phyloP scores from a whole-genome alignment of 2,888 invertebrate species.

The Aspidiotus destructor region DNA sequence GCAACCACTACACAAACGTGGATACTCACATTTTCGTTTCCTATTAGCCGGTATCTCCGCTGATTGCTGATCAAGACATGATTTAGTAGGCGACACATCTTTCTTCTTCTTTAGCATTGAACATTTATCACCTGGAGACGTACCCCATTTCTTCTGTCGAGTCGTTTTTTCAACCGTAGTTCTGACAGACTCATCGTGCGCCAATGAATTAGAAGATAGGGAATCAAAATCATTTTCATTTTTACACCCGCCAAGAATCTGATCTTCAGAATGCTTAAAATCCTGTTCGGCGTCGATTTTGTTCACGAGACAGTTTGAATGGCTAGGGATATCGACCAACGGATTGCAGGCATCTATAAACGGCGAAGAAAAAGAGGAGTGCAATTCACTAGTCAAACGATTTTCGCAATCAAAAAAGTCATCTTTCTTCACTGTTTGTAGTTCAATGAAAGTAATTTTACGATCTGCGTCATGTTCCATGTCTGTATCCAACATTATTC shows the following conservation, averaged over 20 bases:
- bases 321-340: not conserved
- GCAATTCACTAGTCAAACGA: not conserved
- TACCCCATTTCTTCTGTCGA: not conserved
- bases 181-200: not conserved
- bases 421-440: slow-evolving; percentile 11
- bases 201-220: not conserved
- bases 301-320: not conserved
- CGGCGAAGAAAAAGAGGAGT: not conserved
- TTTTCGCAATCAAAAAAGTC: not conserved
- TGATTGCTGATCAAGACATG: not conserved
- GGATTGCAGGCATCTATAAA: not conserved
- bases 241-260: not conserved
- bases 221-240: not conserved
- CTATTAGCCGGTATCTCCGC: not conserved
- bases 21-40: slow-evolving; percentile 24
- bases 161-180: not conserved
- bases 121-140: not conserved
- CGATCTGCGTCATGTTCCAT: slow-evolving; percentile 3
- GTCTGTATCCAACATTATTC: slow-evolving; percentile 8
- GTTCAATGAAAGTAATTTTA: slow-evolving; percentile 8
- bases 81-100: not conserved
- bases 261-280: not conserved
- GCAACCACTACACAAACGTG: slow-evolving; percentile 20
- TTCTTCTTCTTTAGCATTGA: slow-evolving; percentile 7
- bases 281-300: not conserved